phyloP scores from a whole-genome alignment of 1,140 invertebrate genomes.

The Euwallacea fornicatus region DNA sequence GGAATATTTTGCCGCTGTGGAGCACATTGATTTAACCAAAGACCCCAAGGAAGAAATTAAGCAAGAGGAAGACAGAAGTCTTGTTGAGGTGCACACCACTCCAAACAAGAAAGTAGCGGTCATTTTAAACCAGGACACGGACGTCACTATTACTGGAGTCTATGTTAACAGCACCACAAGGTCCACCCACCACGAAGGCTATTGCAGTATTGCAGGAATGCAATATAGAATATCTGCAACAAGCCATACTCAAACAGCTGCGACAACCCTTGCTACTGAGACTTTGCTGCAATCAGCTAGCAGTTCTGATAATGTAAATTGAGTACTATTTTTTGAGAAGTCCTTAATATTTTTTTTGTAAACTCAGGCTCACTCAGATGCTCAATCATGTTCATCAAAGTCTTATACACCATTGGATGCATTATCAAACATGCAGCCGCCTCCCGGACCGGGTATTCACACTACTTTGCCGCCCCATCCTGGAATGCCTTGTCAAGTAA shows the following conservation, averaged over 20 bases:
- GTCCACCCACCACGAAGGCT: conserved; percentile 77
- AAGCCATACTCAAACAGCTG: conserved; percentile 75
- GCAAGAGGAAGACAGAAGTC: conserved; percentile 57
- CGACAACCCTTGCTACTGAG: conserved; percentile 71
- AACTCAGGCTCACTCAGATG: conserved; percentile 46
- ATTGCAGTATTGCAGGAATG: conserved; percentile 79
- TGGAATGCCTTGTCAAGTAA: conserved; percentile 20
- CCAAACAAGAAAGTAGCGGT: conserved; percentile 64
- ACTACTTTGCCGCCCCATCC: conserved; percentile 35
- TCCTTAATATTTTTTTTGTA: neutral
- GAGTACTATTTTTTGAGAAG: neutral
- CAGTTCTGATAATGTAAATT: conserved; percentile 56
- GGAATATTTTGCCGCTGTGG: conserved; percentile 41
- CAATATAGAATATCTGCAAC: conserved; percentile 78
- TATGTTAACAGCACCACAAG: conserved; percentile 72
- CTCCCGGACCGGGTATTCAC: conserved; percentile 58
- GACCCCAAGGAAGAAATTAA: conserved; percentile 55
- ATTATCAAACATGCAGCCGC: conserved; percentile 84
- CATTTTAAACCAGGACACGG: conserved; percentile 80
- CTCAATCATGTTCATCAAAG: conserved; percentile 56
- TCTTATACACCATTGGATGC: conserved; percentile 80
- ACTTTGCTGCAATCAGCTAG: conserved; percentile 51
- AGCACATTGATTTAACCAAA: conserved; percentile 55
- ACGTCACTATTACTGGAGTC: conserved; percentile 83
- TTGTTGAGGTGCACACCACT: conserved; percentile 59